Percentiles rank a stretch among this genome's conserved stretches.
These are phyloP conservation scores for Sterna hirundo DNA, from an alignment of 2,113 vertebrate genomes.

Conservation along the genomic window DNA sequence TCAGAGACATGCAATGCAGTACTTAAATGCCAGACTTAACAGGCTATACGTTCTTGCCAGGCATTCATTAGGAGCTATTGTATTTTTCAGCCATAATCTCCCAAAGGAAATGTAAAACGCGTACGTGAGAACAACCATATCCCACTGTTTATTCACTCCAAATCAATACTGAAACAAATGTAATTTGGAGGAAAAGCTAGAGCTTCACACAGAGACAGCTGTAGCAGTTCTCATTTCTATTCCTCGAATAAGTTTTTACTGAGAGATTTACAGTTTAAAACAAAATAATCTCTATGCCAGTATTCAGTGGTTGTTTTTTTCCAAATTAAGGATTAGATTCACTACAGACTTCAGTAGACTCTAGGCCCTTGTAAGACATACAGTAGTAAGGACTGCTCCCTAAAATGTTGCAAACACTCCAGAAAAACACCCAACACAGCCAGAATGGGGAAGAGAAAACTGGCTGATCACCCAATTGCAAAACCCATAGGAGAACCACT, in stretches of 20 bases:
- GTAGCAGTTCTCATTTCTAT: not conserved
- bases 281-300: not conserved
- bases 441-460: not conserved
- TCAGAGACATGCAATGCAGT: not conserved
- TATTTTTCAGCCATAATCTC: not conserved
- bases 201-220: not conserved
- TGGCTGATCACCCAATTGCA: rapidly evolving
- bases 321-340: not conserved
- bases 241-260: not conserved
- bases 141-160: not conserved
- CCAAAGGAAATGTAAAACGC: not conserved
- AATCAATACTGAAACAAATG: not conserved
- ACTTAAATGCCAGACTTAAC: not conserved
- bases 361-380: not conserved
- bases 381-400: not conserved
- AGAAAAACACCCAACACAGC: not conserved
- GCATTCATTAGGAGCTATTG: not conserved
- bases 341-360: not conserved
- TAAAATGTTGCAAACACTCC: not conserved
- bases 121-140: not conserved
- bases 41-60: not conserved
- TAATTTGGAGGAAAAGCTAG: not conserved
- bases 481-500: not conserved
- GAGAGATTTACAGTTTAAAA: not conserved
- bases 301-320: not conserved